Conservation (phyloP, 2,888 invertebrate genomes). For the Synergus umbraculus region DNA sequence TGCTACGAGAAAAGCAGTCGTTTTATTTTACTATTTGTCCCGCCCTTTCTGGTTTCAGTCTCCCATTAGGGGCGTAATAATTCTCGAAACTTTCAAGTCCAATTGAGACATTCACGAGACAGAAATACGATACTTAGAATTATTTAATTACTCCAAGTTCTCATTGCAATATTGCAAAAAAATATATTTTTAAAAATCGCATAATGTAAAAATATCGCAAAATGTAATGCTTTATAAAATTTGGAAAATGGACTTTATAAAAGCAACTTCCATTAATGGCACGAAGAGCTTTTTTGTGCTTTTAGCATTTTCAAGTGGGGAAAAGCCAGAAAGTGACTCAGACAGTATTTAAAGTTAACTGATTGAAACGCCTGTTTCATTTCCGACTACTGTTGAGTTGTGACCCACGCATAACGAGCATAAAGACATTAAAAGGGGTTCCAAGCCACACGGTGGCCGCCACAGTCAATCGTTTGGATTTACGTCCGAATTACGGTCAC, state of each 20-base stretch:
- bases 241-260: too few relatives aligned
- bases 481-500: constrained; percentile 35
- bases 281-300: background rate
- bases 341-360: constrained; percentile 14
- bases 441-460: constrained; percentile 31
- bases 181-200: background rate
- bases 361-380: constrained; percentile 37
- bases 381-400: constrained; percentile 27
- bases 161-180: background rate
- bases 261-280: background rate
- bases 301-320: background rate
- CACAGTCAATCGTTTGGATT: constrained; percentile 11
- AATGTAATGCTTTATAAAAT: background rate
- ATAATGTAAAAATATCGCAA: background rate
- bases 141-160: background rate
- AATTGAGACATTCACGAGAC: constrained; percentile 22
- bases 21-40: constrained; percentile 29
- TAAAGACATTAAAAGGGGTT: constrained; percentile 37
- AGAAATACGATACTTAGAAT: background rate
- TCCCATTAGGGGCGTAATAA: background rate
- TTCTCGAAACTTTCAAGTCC: constrained; percentile 6
- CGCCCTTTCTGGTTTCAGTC: background rate
- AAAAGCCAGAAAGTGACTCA: constrained; percentile 13
- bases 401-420: constrained; percentile 30
- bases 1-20: background rate